Evolutionary conservation across 2,113 vertebrate species (phyloP), one percentile per base, ranked within the genome.

Genomic region (Spermophilus dauricus): DNA sequence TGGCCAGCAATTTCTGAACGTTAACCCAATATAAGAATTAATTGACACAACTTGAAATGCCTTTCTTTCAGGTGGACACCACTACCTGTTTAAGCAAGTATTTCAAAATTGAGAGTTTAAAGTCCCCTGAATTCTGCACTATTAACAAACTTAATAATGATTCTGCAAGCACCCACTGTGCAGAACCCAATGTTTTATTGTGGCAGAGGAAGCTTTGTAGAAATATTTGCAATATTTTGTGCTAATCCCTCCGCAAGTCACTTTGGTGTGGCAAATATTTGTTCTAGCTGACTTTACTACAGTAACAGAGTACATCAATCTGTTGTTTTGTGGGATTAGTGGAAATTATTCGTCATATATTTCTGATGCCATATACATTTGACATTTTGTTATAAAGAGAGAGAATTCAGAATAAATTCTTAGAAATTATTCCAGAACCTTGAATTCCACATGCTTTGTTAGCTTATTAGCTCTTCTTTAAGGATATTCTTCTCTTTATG

Each of bases 181-280:
- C 89, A 89, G 39, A 95, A 89, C 16, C 53, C 63, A 78, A 32
- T 67, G 3, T 95, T 98, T 94, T 90, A 89, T 90, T 96, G 91
- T 94, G 94, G 84, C 95, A 76, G 94, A 76, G 48, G 8, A 58
- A 84, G 86, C 37, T 81, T 96, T 96, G 96, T 88, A 96, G 53
- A 70, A 96, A 94, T 96, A 89, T 92, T 97, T 98, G 97, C 89
- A 96, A 80, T 56, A 97, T 95, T 61, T 92, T 95, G 61, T 58
- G 94, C 17, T 96, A 96, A 97, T 97, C 94, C 65, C 89, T 89
- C 0, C 82, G 82, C 93, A 34, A 34, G 87, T 97, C 96, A 96
- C 94, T 93, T 98, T 96, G 91, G 84, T 97, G 86, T 97, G 81
- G 77, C 97, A 97, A 95, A 94, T 97, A 87, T 97, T 97, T 98